Percentiles rank a stretch among this genome's conserved stretches.
These are phyloP conservation scores for Galeruca laticollis DNA, from an alignment of 2,888 invertebrate genomes.

Conservation along the genomic window DNA sequence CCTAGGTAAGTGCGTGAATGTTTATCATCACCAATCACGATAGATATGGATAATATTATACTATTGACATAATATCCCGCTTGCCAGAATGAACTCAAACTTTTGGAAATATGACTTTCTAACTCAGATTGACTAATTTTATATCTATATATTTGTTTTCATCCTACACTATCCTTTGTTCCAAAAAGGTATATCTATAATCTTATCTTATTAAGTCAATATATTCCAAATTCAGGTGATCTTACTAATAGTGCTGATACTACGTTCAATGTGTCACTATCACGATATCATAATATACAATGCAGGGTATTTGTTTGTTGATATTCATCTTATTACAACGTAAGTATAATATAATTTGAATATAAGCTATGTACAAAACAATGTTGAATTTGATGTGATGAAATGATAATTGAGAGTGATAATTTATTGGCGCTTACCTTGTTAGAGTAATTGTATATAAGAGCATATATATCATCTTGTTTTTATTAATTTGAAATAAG, in stretches of 20 bases:
- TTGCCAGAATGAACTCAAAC: no score
- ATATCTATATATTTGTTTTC: background rate
- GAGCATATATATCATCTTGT: no score
- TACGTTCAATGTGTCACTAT: constrained; percentile 8
- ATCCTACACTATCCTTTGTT: background rate
- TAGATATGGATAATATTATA: no score
- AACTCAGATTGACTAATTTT: no score
- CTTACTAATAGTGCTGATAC: constrained; percentile 36
- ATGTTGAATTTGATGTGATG: background rate
- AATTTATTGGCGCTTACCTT: no score
- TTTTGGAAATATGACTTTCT: no score
- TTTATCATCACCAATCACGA: no score
- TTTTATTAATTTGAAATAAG: no score
- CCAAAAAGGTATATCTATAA: constrained; percentile 5
- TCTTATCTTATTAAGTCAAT: constrained; percentile 24
- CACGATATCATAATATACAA: constrained; percentile 31
- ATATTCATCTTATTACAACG: constrained; percentile 30
- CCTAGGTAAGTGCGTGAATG: no score
- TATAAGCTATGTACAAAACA: background rate
- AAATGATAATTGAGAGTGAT: constrained; percentile 13
- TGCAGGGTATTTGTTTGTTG: constrained; percentile 37
- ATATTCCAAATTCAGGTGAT: constrained; percentile 21
- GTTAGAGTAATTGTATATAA: no score
- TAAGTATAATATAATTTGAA: constrained; percentile 17
- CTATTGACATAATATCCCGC: no score